Evolutionary conservation across 2,113 vertebrate species (phyloP).

Genomic region (Sylvia atricapilla): DNA sequence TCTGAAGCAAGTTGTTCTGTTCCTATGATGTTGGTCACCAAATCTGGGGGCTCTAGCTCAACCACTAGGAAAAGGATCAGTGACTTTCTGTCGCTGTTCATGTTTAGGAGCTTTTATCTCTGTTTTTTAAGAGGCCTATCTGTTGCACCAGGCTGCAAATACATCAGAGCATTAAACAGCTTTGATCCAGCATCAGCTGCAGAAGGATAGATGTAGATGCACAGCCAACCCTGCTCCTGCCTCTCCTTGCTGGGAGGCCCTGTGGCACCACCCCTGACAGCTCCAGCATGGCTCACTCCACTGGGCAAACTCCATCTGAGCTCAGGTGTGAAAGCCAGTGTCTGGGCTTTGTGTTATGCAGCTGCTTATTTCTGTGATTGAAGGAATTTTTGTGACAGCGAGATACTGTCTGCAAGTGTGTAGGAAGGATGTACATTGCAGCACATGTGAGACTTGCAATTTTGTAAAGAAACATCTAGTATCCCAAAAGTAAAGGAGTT

Average conservation of each 20-base stretch:
- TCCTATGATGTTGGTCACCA: not conserved
- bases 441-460: not conserved
- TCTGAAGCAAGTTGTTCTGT: not conserved
- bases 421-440: accelerated
- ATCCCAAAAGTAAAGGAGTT: not conserved
- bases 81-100: not conserved
- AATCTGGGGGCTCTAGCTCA: not conserved
- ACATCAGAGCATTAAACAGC: not conserved
- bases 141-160: not conserved
- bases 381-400: not conserved
- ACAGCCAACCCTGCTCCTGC: not conserved
- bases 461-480: not conserved
- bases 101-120: not conserved
- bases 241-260: not conserved
- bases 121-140: not conserved
- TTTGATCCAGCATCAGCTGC: not conserved
- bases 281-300: not conserved
- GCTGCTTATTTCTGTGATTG: not conserved
- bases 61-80: not conserved
- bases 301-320: accelerated
- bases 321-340: not conserved
- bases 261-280: not conserved
- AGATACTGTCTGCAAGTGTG: accelerated
- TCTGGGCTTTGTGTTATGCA: not conserved
- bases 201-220: not conserved